phyloP scores from a whole-genome alignment of 2,113 vertebrate species.

The Thomomys bottae region DNA sequence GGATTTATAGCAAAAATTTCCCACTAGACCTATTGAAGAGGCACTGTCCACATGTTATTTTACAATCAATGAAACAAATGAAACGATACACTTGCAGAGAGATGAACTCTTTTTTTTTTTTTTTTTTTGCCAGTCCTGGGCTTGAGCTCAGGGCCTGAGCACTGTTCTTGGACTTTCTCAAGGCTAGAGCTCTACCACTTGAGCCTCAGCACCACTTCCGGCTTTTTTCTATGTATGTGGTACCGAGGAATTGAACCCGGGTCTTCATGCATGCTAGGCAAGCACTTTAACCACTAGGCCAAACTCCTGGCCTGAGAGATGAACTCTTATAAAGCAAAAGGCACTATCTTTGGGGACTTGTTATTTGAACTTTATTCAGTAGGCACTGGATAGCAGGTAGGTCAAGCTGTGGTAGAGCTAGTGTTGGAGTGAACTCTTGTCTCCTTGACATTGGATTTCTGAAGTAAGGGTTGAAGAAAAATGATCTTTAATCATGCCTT shows the following conservation, averaged over 20 bases:
- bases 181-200: too few relatives aligned
- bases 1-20: slow-evolving; percentile 35
- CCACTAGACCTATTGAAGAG: neutral
- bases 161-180: too few relatives aligned
- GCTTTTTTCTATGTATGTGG: too few relatives aligned
- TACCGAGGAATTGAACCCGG: too few relatives aligned
- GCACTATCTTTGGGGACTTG: slow-evolving; percentile 69
- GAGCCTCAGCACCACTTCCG: too few relatives aligned
- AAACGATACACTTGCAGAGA: slow-evolving; percentile 61
- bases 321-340: slow-evolving; percentile 66
- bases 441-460: neutral
- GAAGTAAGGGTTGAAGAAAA: neutral
- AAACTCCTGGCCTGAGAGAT: too few relatives aligned
- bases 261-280: too few relatives aligned
- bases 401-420: neutral
- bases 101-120: slow-evolving; percentile 70
- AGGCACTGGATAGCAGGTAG: accelerated
- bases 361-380: slow-evolving; percentile 64
- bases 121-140: too few relatives aligned
- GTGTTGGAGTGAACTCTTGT: accelerated
- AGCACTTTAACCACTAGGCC: too few relatives aligned
- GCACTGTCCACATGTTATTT: neutral
- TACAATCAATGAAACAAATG: slow-evolving; percentile 71
- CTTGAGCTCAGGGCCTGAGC: too few relatives aligned
- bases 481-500: neutral